phyloP scores from a whole-genome alignment of 2,797 vertebrate genomes.

The Acrossocheilus wenchowensis region DNA sequence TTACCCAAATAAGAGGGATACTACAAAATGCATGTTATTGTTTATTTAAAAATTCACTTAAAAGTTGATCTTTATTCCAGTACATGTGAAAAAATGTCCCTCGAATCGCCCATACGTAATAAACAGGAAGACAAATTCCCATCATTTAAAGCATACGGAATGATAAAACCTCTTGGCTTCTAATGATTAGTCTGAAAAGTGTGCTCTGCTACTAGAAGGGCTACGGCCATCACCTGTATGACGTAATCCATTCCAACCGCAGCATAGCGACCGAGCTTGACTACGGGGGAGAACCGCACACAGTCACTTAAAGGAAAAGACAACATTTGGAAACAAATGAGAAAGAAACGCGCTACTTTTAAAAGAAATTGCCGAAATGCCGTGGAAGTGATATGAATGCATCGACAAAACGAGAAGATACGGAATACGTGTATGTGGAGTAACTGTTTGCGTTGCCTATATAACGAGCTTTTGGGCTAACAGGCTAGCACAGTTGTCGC shows the following conservation, averaged over 20 bases:
- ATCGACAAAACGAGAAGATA: not conserved
- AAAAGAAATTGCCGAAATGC: not conserved
- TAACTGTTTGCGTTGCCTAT: constrained; percentile 38
- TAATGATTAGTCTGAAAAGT: not conserved
- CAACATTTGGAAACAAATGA: constrained; percentile 43
- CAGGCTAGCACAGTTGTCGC: constrained; percentile 56
- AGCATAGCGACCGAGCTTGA: constrained; percentile 66
- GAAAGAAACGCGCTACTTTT: constrained; percentile 16
- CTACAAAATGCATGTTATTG: no score
- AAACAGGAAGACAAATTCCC: not conserved
- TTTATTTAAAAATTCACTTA: not conserved
- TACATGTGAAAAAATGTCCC: not conserved
- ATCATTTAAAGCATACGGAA: not conserved
- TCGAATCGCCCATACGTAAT: not conserved
- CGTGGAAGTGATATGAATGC: not conserved
- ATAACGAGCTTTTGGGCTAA: constrained; percentile 53
- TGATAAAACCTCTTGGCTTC: not conserved
- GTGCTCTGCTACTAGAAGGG: constrained; percentile 69
- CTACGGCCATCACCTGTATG: constrained; percentile 78
- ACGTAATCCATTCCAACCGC: constrained; percentile 65
- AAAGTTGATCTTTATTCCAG: not conserved
- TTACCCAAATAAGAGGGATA: no score
- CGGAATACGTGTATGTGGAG: not conserved
- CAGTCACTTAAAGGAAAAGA: constrained; percentile 56
- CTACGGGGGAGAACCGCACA: constrained; percentile 53